A percentile compares a stretch with the other conserved stretches of the same genome.
These are phyloP conservation scores for Danionella cerebrum DNA, from an alignment of 2,113 vertebrate species.

Conservation along the genomic window DNA sequence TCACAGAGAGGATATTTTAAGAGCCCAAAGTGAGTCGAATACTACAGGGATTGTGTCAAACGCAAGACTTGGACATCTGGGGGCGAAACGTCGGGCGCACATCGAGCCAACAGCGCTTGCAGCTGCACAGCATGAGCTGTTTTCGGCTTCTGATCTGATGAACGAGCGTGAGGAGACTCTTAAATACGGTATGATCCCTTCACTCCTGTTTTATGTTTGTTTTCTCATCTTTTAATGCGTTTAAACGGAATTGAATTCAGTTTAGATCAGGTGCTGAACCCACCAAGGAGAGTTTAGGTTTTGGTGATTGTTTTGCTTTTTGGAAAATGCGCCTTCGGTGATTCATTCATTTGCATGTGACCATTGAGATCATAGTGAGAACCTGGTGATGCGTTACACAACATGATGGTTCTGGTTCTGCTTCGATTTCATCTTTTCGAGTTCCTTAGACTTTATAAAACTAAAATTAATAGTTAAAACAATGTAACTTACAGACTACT, in stretches of 20 bases:
- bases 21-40: slow-evolving; percentile 43
- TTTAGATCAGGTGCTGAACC: too few species aligned
- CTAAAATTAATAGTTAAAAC: too few species aligned
- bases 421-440: too few species aligned
- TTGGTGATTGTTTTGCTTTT: background rate
- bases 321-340: background rate
- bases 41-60: slow-evolving; percentile 39
- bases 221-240: background rate
- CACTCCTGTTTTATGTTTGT: background rate
- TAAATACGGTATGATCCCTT: slow-evolving; percentile 8
- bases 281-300: too few species aligned
- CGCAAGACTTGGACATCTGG: slow-evolving; percentile 29
- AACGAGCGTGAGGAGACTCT: slow-evolving; percentile 6
- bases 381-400: background rate
- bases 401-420: too few species aligned
- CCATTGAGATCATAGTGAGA: background rate
- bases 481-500: too few species aligned
- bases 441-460: too few species aligned
- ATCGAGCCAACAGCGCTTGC: background rate
- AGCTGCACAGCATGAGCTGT: background rate
- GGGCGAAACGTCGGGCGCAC: slow-evolving; percentile 22
- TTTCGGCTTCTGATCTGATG: slow-evolving; percentile 12
- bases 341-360: background rate
- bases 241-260: too few species aligned
- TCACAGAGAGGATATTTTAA: slow-evolving; percentile 53